Conservation (phyloP, 2,113 vertebrate species). For the Mionectes macconnelli region DNA sequence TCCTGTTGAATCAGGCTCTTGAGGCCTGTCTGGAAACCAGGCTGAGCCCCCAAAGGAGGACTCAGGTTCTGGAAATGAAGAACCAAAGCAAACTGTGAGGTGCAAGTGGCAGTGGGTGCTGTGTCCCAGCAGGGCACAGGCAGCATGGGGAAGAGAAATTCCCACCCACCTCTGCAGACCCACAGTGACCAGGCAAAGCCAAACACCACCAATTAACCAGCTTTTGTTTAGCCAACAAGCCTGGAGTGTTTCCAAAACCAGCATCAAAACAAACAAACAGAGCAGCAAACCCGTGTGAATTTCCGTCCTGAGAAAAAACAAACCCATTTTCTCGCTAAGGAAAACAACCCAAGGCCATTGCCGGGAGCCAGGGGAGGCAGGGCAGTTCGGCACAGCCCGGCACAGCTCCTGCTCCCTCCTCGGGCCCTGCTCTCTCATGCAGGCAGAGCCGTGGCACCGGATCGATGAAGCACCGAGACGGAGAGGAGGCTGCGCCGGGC, state of each 20-base stretch:
- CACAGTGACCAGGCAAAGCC: neutral
- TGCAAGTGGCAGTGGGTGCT: neutral
- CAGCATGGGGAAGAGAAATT: neutral
- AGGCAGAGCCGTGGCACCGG: fast-evolving
- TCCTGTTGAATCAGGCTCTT: fast-evolving
- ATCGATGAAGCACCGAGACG: neutral
- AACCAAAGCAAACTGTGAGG: fast-evolving
- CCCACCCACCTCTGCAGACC: neutral
- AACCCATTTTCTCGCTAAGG: fast-evolving
- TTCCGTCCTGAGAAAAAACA: neutral
- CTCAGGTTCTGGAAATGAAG: fast-evolving
- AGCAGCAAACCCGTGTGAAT: neutral
- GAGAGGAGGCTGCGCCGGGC: neutral
- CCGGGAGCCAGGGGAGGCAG: neutral
- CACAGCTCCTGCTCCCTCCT: neutral
- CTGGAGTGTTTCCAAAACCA: neutral
- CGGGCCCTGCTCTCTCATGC: neutral
- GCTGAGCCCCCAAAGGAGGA: neutral
- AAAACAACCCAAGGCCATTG: neutral
- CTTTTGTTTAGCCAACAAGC: neutral
- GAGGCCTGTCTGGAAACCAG: neutral
- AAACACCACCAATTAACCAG: neutral
- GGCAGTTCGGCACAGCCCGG: neutral
- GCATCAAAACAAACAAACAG: neutral
- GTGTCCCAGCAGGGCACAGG: neutral